Conservation (phyloP, 2,113 vertebrate genomes). For the Morone saxatilis region DNA sequence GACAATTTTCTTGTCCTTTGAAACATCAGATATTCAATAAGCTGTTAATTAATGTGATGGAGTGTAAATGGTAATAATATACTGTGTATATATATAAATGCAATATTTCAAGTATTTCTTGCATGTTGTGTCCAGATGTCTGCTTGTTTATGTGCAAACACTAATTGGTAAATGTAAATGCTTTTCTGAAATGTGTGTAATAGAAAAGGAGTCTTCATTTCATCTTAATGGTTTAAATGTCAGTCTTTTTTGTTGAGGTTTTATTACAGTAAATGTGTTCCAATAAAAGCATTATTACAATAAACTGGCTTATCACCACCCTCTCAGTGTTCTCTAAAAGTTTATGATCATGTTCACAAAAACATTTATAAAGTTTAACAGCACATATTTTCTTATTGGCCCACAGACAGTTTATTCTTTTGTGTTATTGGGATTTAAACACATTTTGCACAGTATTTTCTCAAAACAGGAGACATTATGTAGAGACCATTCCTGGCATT, state of each 20-base stretch:
- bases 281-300: slow-evolving; percentile 15
- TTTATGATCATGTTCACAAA: neutral
- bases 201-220: slow-evolving; percentile 16
- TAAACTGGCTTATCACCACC: slow-evolving; percentile 6
- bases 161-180: slow-evolving; percentile 11
- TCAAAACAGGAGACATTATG: neutral
- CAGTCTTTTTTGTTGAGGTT: slow-evolving; percentile 21
- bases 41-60: slow-evolving; percentile 44
- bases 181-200: slow-evolving; percentile 1
- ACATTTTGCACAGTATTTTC: neutral
- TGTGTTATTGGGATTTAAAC: neutral
- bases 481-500: too few species aligned
- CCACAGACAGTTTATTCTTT: neutral
- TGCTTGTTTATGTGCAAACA: slow-evolving; percentile 7
- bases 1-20: slow-evolving; percentile 14
- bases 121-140: neutral
- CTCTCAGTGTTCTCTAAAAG: neutral
- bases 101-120: neutral
- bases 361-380: neutral
- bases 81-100: neutral
- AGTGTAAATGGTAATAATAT: slow-evolving; percentile 23
- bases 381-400: neutral
- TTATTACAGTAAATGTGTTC: slow-evolving; percentile 4
- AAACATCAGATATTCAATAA: slow-evolving; percentile 10
- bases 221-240: neutral